Percentiles rank a stretch among this genome's conserved stretches.
phyloP scores from a whole-genome alignment of 2,888 invertebrate genomes.

The Phania funesta region DNA sequence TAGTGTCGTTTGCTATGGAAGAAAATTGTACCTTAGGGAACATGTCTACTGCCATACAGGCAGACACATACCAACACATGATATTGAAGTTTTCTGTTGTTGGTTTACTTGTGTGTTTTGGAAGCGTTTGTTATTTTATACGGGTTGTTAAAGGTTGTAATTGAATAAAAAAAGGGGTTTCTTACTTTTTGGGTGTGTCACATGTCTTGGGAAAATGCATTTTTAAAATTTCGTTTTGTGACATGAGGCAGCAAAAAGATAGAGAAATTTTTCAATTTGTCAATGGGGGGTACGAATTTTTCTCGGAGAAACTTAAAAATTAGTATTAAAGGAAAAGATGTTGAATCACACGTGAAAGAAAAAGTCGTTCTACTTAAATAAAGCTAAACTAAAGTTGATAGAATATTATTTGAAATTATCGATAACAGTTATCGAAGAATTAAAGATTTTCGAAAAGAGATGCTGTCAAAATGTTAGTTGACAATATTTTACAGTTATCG shows the following conservation, averaged over 20 bases:
- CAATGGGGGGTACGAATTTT: slow-evolving; percentile 44
- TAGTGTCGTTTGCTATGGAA: slow-evolving; percentile 44
- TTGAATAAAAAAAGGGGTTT: slow-evolving; percentile 51
- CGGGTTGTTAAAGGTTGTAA: slow-evolving; percentile 54
- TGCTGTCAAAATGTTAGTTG: too few species aligned
- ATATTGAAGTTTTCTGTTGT: slow-evolving; percentile 52
- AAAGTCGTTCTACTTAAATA: too few species aligned
- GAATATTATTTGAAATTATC: not conserved
- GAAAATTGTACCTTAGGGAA: slow-evolving; percentile 56
- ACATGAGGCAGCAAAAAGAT: slow-evolving; percentile 58
- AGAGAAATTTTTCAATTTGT: not conserved
- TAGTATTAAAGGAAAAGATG: not conserved
- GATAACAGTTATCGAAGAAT: too few species aligned
- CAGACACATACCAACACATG: slow-evolving; percentile 45
- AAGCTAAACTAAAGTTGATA: too few species aligned
- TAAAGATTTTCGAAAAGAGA: too few species aligned
- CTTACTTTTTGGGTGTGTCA: slow-evolving; percentile 64
- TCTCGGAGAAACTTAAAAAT: not conserved
- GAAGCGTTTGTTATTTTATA: slow-evolving; percentile 47
- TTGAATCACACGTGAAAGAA: too few species aligned
- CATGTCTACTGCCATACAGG: slow-evolving; percentile 10
- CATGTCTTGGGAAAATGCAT: slow-evolving; percentile 65
- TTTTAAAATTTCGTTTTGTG: slow-evolving; percentile 28
- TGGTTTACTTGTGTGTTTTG: slow-evolving; percentile 12
- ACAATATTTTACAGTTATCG: too few species aligned